Base-by-base conservation (phyloP, 2,797 vertebrate genomes). In the Darevskia mixta region DNA sequence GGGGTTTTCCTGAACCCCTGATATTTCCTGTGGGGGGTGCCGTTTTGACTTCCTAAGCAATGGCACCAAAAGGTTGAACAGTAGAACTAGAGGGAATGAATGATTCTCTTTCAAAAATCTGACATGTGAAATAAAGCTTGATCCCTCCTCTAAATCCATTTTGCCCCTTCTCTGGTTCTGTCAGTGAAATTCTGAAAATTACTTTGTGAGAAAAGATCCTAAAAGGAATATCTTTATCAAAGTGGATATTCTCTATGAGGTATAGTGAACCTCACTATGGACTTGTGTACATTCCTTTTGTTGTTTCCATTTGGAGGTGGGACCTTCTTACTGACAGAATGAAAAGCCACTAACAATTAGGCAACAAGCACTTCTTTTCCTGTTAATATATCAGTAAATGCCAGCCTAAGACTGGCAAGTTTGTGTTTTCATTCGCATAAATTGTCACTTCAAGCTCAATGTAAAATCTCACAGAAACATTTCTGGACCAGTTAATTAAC, bases 401-500 rank as follows among this genome's bases (percentile, higher is more conserved):
- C 8, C 45, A 91, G 83, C 80, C 15, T 69, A 86, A 91, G 90
- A 4, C 6, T 72, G 43, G 10, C 32, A 20, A 1, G 89, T 94
- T 85, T 69, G 27, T 43, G 35, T 5, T 90, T 85, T 58, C 7
- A 18, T 15, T 87, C 83, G 71, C 88, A 89, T 86, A 75, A 49
- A 29, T 88, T 91, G 89, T 87, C 67, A 69, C 49, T 49, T 89
- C 75, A 69, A 49, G 82, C 32, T 78, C 45, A 79, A 85, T 13
- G 15, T 15, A 76, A 61, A 84, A 11, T 80, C 83, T 83, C 64
- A 69, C 85, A 86, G 80, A 91, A 93, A 87, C 79, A 10, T 18
- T 88, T 25, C 5, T 86, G 89, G 84, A 82, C 55, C 29, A 79
- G 64, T 88, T 90, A 88, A 89, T 92, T 91, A 92, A 67, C 69